Base-by-base conservation (phyloP, 2,113 vertebrate species). In the Scortum barcoo region DNA sequence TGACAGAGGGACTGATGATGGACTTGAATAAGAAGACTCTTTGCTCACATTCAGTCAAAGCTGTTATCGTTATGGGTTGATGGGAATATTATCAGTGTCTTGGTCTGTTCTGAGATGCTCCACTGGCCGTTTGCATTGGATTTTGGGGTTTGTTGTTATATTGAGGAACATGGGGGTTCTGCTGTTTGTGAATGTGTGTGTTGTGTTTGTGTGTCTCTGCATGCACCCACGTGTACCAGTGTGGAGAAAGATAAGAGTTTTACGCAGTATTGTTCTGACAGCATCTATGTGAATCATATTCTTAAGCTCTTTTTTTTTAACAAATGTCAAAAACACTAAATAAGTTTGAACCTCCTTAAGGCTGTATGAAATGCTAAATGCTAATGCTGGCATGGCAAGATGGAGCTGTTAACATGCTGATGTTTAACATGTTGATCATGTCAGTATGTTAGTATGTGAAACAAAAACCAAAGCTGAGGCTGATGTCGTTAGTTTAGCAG, bases 1-100 rank as follows among this genome's bases (percentile, higher is more conserved):
- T 71, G 61, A 60, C 71, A 82, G 46, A 46, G 22, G 36, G 58
- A 76, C 46, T 61, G 81, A 58, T 81, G 80, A 77, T 88, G 80
- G 80, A 76, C 81, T 74, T 70, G 65, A 76, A 42, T 40, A n/a
- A 67, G 78, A 81, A n/a, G 1, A n/a, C 17, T 72, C 44, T 33
- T 38, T 26, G 57, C 54, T 78, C 72, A 71, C 19, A 42, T 40
- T 30, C 17, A 67, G 56, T 75, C 19, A 71, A n/a, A n/a, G 11
- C 73, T 65, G 40, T 63, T 53, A 68, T 65, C 10, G 36, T 58
- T 24, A 40, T 28, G 26, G 20, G 75, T 46, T 56, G 14, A 54
- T 63, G 44, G 68, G 72, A 72, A 40, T 20, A 36, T 69, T 17
- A 72, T 46, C 54, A 51, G 2, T 24, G 5, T 50, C 36, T 26